Evolutionary conservation across 2,888 invertebrate species (phyloP), one percentile per base, ranked within the genome.

Genomic region (Tineola bisselliella): DNA sequence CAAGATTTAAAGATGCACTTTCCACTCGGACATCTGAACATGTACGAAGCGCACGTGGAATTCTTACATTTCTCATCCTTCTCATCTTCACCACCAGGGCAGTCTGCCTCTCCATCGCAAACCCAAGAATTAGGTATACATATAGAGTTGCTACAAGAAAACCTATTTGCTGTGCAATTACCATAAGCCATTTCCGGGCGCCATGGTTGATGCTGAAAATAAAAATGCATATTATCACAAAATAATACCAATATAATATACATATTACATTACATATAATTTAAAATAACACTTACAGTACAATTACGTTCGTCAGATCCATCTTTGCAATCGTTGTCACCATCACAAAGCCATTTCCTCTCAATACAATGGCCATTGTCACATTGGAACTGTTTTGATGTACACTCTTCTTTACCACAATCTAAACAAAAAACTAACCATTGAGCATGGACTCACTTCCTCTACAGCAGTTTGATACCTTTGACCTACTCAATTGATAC

Each of bases 91-190:
- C 89, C 89, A 64, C 90, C 90, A 0, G 81, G 76, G 69, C 96
- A 96, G 75, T 97, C 96, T n/a, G 86, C 77, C 66, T 93, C 92
- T 8, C 92, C 92, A 77, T 96, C 95, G 79, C 96, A 97, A 44
- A 90, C 89, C 90, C 93, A 94, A 15, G 91, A 90, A 68, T 87
- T 87, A 54, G 93, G 93, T 62, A 95, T 91, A 68, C 95, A 38
- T 1, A 38, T 72, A 15, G 72, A 73, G 63, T 76, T 77, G n/a
- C 74, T 74, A 63, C 84, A 86, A 0, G 75, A 66, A 70, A 84
- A 84, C 0, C 77, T 76, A 63, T 76, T 75, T 30, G 67, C 70
- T 0, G 72, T 65, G 61, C 84, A 86, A 60, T 67, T 76, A 4
- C 43, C 43, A 13, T 43, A 43, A n/a, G 13, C 43, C 43, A 10